A percentile compares a stretch with the other conserved stretches of the same genome.
Conservation (phyloP, 2,113 vertebrate genomes). For the Athene noctua region DNA sequence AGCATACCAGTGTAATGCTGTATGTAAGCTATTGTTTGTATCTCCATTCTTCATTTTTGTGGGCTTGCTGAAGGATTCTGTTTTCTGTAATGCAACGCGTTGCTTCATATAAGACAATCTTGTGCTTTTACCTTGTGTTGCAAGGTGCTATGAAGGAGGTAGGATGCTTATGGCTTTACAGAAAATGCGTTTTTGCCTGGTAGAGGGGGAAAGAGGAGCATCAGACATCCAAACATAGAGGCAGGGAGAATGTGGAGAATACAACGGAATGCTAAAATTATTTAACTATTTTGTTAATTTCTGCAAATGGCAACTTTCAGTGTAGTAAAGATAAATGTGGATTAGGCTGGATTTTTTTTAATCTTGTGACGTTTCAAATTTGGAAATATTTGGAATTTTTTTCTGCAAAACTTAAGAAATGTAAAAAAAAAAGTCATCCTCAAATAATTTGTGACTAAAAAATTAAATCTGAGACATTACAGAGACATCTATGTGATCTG, state of each 20-base stretch:
- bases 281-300: neutral
- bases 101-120: neutral
- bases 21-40: neutral
- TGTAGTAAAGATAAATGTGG: fast-evolving
- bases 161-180: neutral
- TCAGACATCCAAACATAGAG: neutral
- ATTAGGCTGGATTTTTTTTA: neutral
- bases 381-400: neutral
- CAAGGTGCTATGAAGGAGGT: neutral
- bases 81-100: neutral
- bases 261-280: neutral
- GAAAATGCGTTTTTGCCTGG: neutral
- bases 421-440: fast-evolving
- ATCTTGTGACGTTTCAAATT: neutral
- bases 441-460: neutral
- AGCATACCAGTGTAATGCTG: neutral
- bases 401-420: neutral
- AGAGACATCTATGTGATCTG: neutral
- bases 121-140: neutral
- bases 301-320: neutral
- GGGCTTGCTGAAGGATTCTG: neutral
- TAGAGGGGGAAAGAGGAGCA: neutral
- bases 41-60: neutral
- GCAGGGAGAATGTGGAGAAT: neutral
- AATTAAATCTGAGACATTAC: neutral